Percentiles rank a stretch among this genome's conserved stretches.
Evolutionary conservation across 2,797 vertebrate genomes (phyloP).

Genomic region (Furcifer pardalis): DNA sequence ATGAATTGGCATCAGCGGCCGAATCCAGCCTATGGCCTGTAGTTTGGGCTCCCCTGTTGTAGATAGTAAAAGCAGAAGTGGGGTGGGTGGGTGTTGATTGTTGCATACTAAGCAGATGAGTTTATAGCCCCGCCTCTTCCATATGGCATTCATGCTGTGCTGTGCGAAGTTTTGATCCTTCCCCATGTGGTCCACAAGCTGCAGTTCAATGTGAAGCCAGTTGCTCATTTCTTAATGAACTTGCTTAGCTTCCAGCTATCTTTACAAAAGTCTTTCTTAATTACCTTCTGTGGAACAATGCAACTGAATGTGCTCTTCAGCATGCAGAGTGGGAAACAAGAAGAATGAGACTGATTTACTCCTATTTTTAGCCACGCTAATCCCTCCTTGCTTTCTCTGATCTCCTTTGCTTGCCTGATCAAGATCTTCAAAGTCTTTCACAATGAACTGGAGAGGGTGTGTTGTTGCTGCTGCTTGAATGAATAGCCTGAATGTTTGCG

Average conservation of each 20-base stretch:
- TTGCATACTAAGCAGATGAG: no score
- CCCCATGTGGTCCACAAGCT: slow-evolving; percentile 30
- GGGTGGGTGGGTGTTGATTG: no score
- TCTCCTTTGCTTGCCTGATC: slow-evolving; percentile 17
- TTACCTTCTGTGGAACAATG: slow-evolving; percentile 39
- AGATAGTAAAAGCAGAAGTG: not conserved
- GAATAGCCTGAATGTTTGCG: not conserved
- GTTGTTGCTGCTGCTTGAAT: not conserved
- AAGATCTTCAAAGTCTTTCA: slow-evolving; percentile 11
- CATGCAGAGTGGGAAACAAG: slow-evolving; percentile 11
- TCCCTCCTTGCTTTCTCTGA: slow-evolving; percentile 35
- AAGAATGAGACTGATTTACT: slow-evolving; percentile 28
- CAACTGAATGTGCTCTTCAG: not conserved
- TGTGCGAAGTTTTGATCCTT: slow-evolving; percentile 22
- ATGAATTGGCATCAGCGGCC: no score
- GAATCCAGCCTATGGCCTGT: no score
- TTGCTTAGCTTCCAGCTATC: not conserved
- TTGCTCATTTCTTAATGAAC: slow-evolving; percentile 19
- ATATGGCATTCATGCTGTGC: slow-evolving; percentile 12
- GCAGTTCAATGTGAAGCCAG: slow-evolving; percentile 38
- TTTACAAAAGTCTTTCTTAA: slow-evolving; percentile 15
- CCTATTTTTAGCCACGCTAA: slow-evolving; percentile 3
- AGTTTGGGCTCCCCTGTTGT: no score
- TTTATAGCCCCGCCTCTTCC: not conserved
- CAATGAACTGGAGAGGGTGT: not conserved